These are phyloP conservation scores for Brachyptera putata DNA, from an alignment of 2,888 invertebrate genomes.

Conservation along the genomic window DNA sequence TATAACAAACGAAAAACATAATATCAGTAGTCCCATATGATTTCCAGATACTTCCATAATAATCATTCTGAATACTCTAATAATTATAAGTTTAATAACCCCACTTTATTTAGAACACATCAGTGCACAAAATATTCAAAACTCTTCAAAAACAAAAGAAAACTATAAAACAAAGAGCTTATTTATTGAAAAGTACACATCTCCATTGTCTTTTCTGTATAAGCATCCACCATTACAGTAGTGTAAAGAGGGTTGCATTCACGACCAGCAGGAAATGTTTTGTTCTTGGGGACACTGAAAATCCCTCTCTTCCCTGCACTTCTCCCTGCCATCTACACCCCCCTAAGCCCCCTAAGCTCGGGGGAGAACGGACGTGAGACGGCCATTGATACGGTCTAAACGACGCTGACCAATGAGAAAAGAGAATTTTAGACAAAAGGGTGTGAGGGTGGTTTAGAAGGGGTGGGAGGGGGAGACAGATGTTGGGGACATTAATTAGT, in stretches of 20 bases:
- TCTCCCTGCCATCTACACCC: neutral
- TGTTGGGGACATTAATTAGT: slow-evolving; percentile 12
- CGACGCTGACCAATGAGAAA: slow-evolving; percentile 18
- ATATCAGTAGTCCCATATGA: too few species aligned
- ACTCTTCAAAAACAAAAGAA: neutral
- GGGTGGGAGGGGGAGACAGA: slow-evolving; percentile 9
- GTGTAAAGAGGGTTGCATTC: slow-evolving; percentile 5
- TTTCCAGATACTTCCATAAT: too few species aligned
- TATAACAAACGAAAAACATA: too few species aligned
- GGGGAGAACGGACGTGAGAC: slow-evolving; percentile 7
- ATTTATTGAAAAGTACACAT: neutral
- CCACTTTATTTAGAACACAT: neutral
- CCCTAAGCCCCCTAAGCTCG: too few species aligned
- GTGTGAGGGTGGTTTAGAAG: neutral
- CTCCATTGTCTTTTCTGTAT: neutral
- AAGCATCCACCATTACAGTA: slow-evolving; percentile 11
- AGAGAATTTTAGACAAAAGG: slow-evolving; percentile 16
- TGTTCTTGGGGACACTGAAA: neutral
- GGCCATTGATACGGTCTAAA: slow-evolving; percentile 10
- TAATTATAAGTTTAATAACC: neutral
- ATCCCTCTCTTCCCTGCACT: neutral
- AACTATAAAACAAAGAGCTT: neutral
- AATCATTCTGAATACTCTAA: too few species aligned
- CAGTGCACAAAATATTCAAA: neutral
- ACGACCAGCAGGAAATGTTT: slow-evolving; percentile 8